Conservation (phyloP, 2,113 vertebrate genomes). For the Rhabdomys dilectus region DNA sequence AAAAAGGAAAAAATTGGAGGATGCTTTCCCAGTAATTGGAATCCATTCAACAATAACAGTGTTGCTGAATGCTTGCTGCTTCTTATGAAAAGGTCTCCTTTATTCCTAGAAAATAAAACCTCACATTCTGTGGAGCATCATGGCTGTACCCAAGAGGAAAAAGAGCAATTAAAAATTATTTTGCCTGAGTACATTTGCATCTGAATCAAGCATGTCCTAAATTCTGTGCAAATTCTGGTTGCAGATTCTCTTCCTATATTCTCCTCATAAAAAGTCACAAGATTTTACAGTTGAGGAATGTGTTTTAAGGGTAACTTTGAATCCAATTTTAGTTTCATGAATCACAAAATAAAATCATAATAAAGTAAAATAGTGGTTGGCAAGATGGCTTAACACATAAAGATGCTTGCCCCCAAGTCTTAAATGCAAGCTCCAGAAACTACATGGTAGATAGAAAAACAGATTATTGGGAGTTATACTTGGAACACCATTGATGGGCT, state of each 20-base stretch:
- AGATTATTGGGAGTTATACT: background rate
- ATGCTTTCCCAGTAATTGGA: conserved; percentile 83
- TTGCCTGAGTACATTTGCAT: conserved; percentile 58
- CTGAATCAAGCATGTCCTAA: conserved; percentile 60
- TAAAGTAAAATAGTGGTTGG: background rate
- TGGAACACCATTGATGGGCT: background rate
- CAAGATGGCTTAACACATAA: background rate
- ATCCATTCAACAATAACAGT: conserved; percentile 81
- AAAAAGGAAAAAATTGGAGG: conserved; percentile 68
- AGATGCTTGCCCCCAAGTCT: background rate
- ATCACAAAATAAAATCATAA: conserved; percentile 10
- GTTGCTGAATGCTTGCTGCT: conserved; percentile 75
- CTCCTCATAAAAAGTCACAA: conserved; percentile 23
- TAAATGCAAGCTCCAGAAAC: background rate
- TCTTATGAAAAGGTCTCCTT: conserved; percentile 64
- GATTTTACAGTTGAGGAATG: background rate
- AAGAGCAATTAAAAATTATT: conserved; percentile 77
- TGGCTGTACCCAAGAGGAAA: conserved; percentile 68
- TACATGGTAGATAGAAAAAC: background rate
- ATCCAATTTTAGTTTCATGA: background rate
- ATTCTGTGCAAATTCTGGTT: conserved; percentile 11
- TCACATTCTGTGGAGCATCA: conserved; percentile 67
- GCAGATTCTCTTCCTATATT: background rate
- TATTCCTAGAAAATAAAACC: conserved; percentile 56
- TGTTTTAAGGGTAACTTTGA: background rate